Base-by-base conservation (phyloP, 30 jellyfish, hydroid and myxozoan genomes). In the Sanderia malayensis region DNA sequence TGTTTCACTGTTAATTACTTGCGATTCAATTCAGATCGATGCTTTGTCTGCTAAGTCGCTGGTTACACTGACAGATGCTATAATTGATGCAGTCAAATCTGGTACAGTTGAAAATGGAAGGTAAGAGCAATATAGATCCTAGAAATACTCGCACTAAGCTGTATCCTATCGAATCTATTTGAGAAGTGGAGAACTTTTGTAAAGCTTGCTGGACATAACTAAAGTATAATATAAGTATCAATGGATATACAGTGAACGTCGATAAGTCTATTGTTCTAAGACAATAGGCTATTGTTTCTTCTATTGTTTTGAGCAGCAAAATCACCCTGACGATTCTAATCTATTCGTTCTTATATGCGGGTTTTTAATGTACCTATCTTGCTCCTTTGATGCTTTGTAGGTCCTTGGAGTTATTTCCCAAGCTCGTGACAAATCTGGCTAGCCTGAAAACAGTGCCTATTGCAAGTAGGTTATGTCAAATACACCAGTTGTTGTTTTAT, bases 341-440 rank as follows among this genome's bases (percentile, higher is more conserved):
- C n/a, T n/a, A n/a, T n/a, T n/a, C n/a, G n/a, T n/a, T n/a, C n/a
- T n/a, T n/a, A n/a, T n/a, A n/a, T n/a, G n/a, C n/a, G n/a, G n/a
- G n/a, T n/a, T n/a, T n/a, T n/a, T n/a, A n/a, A n/a, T n/a, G n/a
- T n/a, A n/a, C n/a, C n/a, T n/a, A n/a, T n/a, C n/a, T n/a, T n/a
- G n/a, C n/a, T n/a, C n/a, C 21, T 24, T 76, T 6, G 17, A 3
- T 23, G 11, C 52, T 61, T 46, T 27, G 6, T 55, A 76, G 87
- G 63, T 57, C 87, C 13, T 53, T 76, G 59, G 87, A 76, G 46
- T 58, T 76, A 52, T 68, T 76, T 33, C 87, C 87, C 20, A 76
- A 76, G 47, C 53, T 62, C 53, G 73, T 76, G 28, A 41, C 87
- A 18, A 61, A 25, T 62, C 47, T 76, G 53, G 67, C 87, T 6